Percentiles rank a stretch among this genome's conserved stretches.
Evolutionary conservation across 2,797 vertebrate species (phyloP).

Genomic region (Pseudotriccus pelzelni): DNA sequence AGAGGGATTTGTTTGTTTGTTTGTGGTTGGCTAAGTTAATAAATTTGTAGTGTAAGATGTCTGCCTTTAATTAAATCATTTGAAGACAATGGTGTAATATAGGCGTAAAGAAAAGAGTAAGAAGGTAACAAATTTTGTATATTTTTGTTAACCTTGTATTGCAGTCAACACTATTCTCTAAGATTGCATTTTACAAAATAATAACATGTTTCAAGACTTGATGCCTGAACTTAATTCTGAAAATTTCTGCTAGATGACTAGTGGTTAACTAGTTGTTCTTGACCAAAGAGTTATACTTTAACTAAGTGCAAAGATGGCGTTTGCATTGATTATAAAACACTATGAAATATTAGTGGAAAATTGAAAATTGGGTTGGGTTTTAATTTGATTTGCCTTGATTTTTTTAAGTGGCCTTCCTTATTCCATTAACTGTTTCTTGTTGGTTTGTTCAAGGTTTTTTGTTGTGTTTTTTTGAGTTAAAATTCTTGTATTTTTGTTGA

Average conservation of each 20-base stretch:
- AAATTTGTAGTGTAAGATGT: background rate
- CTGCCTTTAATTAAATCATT: background rate
- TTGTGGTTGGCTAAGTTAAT: background rate
- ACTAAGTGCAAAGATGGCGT: background rate
- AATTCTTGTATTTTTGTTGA: background rate
- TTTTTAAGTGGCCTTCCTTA: background rate
- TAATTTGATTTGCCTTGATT: background rate
- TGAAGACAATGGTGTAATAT: background rate
- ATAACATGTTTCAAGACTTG: background rate
- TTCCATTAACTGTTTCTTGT: background rate
- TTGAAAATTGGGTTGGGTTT: fast-evolving
- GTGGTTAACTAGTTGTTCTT: background rate
- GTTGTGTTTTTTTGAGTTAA: background rate
- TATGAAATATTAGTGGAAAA: background rate
- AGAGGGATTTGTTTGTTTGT: background rate
- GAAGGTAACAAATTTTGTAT: background rate
- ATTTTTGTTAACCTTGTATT: background rate
- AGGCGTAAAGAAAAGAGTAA: background rate
- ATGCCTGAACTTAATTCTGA: background rate
- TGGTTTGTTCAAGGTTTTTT: background rate
- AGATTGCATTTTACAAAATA: background rate
- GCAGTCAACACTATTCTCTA: background rate
- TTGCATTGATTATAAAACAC: background rate
- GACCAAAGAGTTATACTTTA: background rate
- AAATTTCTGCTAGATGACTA: background rate